Evolutionary conservation across 2,113 vertebrate genomes (phyloP).

Genomic region (Centropus unirufus): DNA sequence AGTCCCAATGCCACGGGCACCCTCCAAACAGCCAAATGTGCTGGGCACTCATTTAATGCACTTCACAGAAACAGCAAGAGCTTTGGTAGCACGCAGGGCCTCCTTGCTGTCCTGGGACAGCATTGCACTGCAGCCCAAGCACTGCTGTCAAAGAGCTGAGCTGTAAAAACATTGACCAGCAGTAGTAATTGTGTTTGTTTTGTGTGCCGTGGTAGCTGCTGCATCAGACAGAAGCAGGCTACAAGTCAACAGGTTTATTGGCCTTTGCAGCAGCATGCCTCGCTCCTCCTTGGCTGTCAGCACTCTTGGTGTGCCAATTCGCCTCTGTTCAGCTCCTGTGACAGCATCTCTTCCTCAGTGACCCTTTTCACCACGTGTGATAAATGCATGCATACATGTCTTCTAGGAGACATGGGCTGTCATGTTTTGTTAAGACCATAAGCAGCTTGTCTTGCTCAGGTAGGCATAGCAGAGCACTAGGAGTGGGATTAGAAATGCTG

Average conservation of each 20-base stretch:
- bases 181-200: not conserved
- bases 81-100: not conserved
- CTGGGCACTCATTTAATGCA: not conserved
- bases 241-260: not conserved
- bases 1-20: not conserved
- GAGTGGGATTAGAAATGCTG: not conserved
- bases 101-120: not conserved
- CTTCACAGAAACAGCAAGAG: not conserved
- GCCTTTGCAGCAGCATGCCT: accelerated
- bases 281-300: not conserved
- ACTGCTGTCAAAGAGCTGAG: not conserved
- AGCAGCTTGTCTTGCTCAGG: not conserved
- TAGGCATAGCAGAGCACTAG: not conserved
- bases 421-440: not conserved
- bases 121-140: not conserved
- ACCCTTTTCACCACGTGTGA: not conserved
- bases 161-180: not conserved
- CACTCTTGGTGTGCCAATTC: not conserved
- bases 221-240: not conserved
- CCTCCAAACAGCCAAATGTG: not conserved
- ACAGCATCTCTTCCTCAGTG: not conserved
- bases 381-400: not conserved
- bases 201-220: not conserved
- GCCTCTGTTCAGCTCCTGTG: not conserved
- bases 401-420: not conserved